Evolutionary conservation across 2,113 vertebrate species (phyloP), one percentile per base, ranked within the genome.

Genomic region (Rhea americana): DNA sequence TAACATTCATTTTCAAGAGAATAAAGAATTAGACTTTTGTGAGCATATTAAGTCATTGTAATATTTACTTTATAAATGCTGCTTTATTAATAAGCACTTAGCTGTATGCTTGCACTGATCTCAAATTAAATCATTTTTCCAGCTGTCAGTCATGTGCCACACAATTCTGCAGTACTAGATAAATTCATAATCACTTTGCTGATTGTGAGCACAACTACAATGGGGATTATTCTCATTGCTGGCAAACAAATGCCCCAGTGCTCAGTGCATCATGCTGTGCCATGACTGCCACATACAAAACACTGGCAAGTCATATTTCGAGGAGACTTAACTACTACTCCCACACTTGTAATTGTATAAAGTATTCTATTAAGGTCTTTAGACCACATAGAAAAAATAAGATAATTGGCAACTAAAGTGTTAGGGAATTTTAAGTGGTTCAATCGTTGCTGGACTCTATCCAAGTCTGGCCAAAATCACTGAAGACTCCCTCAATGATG

Each of bases 61-160:
- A 84, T 55, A 89, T 89, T 96, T 85, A 72, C 25, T 84, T 89
- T 43, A 55, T 59, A 82, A 95, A 79, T 17, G 30, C 28, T 89
- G 78, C 74, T 89, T 91, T 96, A 85, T 82, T 85, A 87, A 59
- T 76, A 82, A 87, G 67, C 53, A 89, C 74, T 95, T 92, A 79
- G 58, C 53, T 85, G 15, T n/a, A 61, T 24, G 80, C 32, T 79
- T 53, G 22, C 41, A 85, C 3, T 0, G 53, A 85, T 88, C 16
- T 50, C 75, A 89, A 92, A 95, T 91, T 26, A 96, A 93, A 91
- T 95, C 55, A 93, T 85, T 91, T 96, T 79, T 87, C 74, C 93
- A 96, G 93, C 83, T 96, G 83, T 91, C 77, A 88, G 32, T 71
- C 51, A 37, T 25, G 58, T 37, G 37, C 30, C 74, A 89, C 50